Conservation (phyloP, 2,888 invertebrate genomes). For the Dexiosoma caninum region DNA sequence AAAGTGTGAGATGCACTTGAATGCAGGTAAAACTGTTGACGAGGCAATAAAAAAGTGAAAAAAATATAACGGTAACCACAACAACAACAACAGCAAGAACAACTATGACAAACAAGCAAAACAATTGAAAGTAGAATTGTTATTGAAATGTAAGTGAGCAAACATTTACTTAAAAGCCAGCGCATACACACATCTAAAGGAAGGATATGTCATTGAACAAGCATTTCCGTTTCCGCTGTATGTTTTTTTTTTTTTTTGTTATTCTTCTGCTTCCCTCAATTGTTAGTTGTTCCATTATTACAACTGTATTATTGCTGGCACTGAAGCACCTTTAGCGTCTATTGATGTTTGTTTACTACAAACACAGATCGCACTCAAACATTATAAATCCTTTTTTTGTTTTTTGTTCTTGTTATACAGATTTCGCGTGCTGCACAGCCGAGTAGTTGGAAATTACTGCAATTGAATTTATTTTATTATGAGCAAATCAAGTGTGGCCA, state of each 20-base stretch:
- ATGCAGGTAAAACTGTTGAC: conserved; percentile 28
- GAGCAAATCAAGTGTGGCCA: too few species aligned
- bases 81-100: not conserved
- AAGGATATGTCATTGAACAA: conserved; percentile 59
- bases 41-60: conserved; percentile 16
- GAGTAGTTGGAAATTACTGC: too few species aligned
- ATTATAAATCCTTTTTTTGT: too few species aligned
- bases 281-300: conserved; percentile 7
- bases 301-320: not conserved
- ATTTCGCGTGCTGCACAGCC: too few species aligned
- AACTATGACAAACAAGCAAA: conserved; percentile 19
- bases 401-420: too few species aligned
- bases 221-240: conserved; percentile 51
- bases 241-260: conserved; percentile 31
- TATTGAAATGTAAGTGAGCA: conserved; percentile 55
- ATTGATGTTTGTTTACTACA: conserved; percentile 10
- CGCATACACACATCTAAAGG: conserved; percentile 28
- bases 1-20: conserved; percentile 12
- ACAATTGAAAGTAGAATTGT: conserved; percentile 49
- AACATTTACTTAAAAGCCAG: conserved; percentile 20
- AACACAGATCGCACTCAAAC: not conserved
- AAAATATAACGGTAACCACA: too few species aligned
- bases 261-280: too few species aligned
- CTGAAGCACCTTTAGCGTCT: not conserved
- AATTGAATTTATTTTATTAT: too few species aligned